Base-by-base conservation (phyloP, 2,888 invertebrate genomes). In the Drosophila limbata region DNA sequence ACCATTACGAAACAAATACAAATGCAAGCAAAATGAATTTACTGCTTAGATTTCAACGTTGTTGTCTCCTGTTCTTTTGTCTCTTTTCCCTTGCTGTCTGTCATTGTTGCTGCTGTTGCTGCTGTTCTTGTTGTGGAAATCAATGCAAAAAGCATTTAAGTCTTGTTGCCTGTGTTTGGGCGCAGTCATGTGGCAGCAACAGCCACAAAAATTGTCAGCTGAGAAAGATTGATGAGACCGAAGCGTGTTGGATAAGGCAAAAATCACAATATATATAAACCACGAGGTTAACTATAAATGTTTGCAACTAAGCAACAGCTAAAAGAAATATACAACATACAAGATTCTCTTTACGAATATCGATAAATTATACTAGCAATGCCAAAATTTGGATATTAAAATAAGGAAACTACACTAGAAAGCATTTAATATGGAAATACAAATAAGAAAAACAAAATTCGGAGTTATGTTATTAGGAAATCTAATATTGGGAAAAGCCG, bases 221-320 rank as follows among this genome's bases (percentile, higher is more conserved):
- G 55, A 57, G 66, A 68, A 84, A 86, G 84, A 84, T 84, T 84
- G 84, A 84, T 84, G 84, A 83, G 71, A 63, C 28, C 42, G 21
- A 47, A 72, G 39, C 64, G 64, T 65, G 71, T 64, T 61, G 47
- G 17, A 55, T 61, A 60, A 45, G 45, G 31, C 61, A 47, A 33
- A 25, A 45, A 50, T 19, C 61, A 47, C 25, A 25, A 42, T 35
- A 33, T 4, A 15, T 50, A 15, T 15, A 25, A 11, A 28, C 17
- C 19, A 11, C 50, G 61, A 61, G 76, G 63, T 35, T 10, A 3
- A 31, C n/a, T 39, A 5, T 0, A 19, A 28, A 15, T 45, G 31
- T 47, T 45, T 28, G 3, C 1, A 19, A 4, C n/a, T 13, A n/a
- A 25, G 19, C 19, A 13, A 10, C 4, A 10, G 9, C 2, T 35